Percentiles rank a stretch among this genome's conserved stretches.
Evolutionary conservation across 1,140 invertebrate genomes (phyloP).

Genomic region (Chymomyza costata): DNA sequence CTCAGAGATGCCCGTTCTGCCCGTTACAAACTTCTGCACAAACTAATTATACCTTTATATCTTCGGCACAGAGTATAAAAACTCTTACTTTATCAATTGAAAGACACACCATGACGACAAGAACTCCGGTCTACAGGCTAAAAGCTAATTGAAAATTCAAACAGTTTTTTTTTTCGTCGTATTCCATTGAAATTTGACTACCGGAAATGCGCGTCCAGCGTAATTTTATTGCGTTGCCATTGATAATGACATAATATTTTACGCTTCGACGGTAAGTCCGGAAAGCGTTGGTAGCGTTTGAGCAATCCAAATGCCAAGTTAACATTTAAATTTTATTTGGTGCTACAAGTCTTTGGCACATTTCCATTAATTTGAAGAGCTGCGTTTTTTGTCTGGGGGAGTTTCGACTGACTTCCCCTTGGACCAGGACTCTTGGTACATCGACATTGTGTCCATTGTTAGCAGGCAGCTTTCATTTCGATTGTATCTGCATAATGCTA

Average conservation of each 20-base stretch:
- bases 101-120: slow-evolving; percentile 60
- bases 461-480: slow-evolving; percentile 24
- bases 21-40: too few relatives aligned
- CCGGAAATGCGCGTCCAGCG: slow-evolving; percentile 36
- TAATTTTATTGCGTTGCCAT: slow-evolving; percentile 65
- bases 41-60: too few relatives aligned
- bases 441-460: slow-evolving; percentile 37
- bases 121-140: slow-evolving; percentile 9
- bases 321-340: slow-evolving; percentile 59
- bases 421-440: too few relatives aligned
- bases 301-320: neutral
- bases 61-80: too few relatives aligned
- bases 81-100: slow-evolving; percentile 61
- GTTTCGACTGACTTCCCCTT: slow-evolving; percentile 12
- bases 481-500: slow-evolving; percentile 58
- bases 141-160: slow-evolving; percentile 71
- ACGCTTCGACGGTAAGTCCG: slow-evolving; percentile 56
- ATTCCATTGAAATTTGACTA: slow-evolving; percentile 61
- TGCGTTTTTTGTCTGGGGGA: slow-evolving; percentile 8
- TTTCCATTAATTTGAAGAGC: slow-evolving; percentile 74
- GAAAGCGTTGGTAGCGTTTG: neutral
- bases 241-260: slow-evolving; percentile 74
- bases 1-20: too few relatives aligned
- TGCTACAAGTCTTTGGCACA: slow-evolving; percentile 40
- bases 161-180: slow-evolving; percentile 41